Conservation (phyloP, 1,140 invertebrate genomes). For the Pristionchus pacificus region DNA sequence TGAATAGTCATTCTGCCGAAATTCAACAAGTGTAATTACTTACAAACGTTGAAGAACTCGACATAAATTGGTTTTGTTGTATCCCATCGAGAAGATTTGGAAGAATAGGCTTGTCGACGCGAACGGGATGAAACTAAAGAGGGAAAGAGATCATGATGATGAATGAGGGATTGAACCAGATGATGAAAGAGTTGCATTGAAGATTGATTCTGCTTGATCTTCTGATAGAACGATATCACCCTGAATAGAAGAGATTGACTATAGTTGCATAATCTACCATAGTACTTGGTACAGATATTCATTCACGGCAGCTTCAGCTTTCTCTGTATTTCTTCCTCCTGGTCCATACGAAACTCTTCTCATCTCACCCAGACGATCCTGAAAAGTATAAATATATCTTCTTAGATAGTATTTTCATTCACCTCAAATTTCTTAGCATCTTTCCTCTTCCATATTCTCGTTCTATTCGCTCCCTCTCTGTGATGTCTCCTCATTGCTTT, state of each 20-base stretch:
- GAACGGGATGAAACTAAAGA: background rate
- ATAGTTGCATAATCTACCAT: background rate
- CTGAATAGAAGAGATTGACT: background rate
- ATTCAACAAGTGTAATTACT: background rate
- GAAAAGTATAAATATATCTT: too few relatives aligned
- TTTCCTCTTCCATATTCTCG: background rate
- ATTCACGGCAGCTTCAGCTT: background rate
- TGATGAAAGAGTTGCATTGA: too few relatives aligned
- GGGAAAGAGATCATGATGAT: background rate
- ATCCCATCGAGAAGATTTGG: background rate
- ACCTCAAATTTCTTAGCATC: background rate
- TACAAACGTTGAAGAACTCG: background rate
- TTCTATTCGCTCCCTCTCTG: background rate
- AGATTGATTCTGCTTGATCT: background rate
- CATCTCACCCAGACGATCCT: too few relatives aligned
- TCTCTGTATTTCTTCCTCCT: background rate
- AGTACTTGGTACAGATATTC: background rate
- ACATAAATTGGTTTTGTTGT: background rate
- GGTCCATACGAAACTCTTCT: background rate
- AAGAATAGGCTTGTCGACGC: background rate
- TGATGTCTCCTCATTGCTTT: background rate
- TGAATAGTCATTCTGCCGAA: background rate
- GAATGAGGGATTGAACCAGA: background rate
- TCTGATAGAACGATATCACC: background rate
- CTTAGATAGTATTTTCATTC: background rate